Evolutionary conservation across 2,113 vertebrate species (phyloP), one percentile per base, ranked within the genome.

Genomic region (Oxygymnocypris stewartii): DNA sequence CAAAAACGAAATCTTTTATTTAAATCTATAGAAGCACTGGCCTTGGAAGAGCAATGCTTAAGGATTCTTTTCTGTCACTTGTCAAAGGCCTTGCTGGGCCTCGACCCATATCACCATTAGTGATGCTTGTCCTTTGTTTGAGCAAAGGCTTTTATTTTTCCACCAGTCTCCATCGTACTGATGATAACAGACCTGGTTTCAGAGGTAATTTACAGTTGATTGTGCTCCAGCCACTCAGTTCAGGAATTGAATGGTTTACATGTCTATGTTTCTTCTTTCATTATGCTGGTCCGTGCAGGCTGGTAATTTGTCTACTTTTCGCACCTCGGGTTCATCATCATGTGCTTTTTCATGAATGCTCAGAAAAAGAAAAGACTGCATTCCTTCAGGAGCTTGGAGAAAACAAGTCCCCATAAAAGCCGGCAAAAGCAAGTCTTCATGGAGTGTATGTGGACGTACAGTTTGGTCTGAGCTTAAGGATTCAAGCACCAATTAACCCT

Each of bases 191-290:
- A 65, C 67, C 20, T 59, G 42, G 35, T 73, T 77, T 86, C 82
- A 16, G 51, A 77, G 83, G 86, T 89, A 87, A 89, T 87, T 84
- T 88, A 85, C 85, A 77, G 71, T 63, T 85, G 82, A 85, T 86
- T 86, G 82, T 85, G 81, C 61, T 81, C 69, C 87, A 73, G 84
- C 40, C n/a, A 84, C 63, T 49, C n/a, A 11, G 82, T 82, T 82
- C 82, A 87, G 71, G 76, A 63, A 89, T 65, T 84, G 83, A 85
- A 77, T 59, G 57, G 83, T 89, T 89, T 87, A 89, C 86, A 87
- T 89, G 81, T 85, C 79, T 76, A 18, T 82, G n/a, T 78, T 77
- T 25, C 25, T 73, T 40, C 76, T 37, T 57, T 74, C 79, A 71
- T 61, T 63, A 61, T 82, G 77, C 83, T 28, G 37, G 71, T 74